Percentiles rank a stretch among this genome's conserved stretches.
These are phyloP conservation scores for Apolygus lucorum DNA, from an alignment of 1,140 invertebrate species.

Conservation along the genomic window DNA sequence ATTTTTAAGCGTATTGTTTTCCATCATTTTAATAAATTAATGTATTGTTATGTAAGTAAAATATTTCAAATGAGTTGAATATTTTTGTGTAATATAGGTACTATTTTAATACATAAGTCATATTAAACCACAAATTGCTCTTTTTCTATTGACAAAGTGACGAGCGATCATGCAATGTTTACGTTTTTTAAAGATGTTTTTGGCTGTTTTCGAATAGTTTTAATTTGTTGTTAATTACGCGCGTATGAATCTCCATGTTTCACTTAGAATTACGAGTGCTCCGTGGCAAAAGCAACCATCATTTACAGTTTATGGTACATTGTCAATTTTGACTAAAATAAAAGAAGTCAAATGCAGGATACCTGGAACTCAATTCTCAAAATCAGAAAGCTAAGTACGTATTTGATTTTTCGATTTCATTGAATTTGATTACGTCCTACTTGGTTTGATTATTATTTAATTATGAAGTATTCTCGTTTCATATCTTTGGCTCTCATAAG, in stretches of 20 bases:
- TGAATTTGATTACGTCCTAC: too few species aligned
- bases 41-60: neutral
- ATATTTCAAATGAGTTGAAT: neutral
- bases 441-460: too few species aligned
- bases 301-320: too few species aligned
- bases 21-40: neutral
- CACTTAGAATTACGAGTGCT: neutral
- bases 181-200: neutral
- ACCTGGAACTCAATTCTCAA: too few species aligned
- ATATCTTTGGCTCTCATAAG: too few species aligned
- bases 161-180: neutral
- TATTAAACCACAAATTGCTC: neutral
- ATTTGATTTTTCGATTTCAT: too few species aligned
- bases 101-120: neutral
- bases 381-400: too few species aligned
- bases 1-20: neutral
- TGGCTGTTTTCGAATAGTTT: neutral
- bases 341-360: neutral
- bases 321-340: too few species aligned
- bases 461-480: too few species aligned
- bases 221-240: neutral
- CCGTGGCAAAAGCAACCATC: too few species aligned
- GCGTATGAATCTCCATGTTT: neutral
- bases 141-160: neutral
- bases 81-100: conserved; percentile 4